Evolutionary conservation across 2,113 vertebrate species (phyloP).

Genomic region (Strigops habroptila): DNA sequence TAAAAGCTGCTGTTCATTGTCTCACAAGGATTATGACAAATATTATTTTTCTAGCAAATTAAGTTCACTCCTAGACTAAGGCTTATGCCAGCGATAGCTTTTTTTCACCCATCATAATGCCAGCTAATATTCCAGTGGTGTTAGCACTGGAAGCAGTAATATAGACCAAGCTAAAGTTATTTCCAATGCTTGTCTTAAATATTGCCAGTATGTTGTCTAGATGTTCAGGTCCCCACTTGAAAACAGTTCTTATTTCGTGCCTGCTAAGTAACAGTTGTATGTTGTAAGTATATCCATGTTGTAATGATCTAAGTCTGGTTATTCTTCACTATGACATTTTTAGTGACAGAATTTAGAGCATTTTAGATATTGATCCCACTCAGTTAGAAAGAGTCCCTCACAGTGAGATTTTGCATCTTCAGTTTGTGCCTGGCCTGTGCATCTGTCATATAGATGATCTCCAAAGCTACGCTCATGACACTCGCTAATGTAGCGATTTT

Average conservation of each 20-base stretch:
- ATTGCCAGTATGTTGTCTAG: not conserved
- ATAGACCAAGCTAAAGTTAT: not conserved
- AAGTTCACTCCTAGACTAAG: not conserved
- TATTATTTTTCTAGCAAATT: not conserved
- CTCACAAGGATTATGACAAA: not conserved
- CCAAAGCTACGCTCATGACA: accelerated
- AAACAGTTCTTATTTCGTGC: not conserved
- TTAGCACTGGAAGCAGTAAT: not conserved
- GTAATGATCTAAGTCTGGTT: not conserved
- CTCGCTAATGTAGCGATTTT: not conserved
- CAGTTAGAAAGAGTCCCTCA: not conserved
- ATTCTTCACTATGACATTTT: not conserved
- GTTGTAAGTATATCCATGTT: not conserved
- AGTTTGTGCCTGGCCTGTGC: not conserved
- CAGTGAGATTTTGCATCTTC: not conserved
- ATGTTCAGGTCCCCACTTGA: not conserved
- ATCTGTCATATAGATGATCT: not conserved
- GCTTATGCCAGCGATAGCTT: not conserved
- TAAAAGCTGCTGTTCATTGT: not conserved
- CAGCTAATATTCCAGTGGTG: not conserved
- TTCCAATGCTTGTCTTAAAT: not conserved
- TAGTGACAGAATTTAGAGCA: not conserved
- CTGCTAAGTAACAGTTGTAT: not conserved
- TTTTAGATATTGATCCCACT: not conserved
- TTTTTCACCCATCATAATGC: accelerated